Evolutionary conservation across 2,113 vertebrate genomes (phyloP).

Genomic region (Salvelinus fontinalis): DNA sequence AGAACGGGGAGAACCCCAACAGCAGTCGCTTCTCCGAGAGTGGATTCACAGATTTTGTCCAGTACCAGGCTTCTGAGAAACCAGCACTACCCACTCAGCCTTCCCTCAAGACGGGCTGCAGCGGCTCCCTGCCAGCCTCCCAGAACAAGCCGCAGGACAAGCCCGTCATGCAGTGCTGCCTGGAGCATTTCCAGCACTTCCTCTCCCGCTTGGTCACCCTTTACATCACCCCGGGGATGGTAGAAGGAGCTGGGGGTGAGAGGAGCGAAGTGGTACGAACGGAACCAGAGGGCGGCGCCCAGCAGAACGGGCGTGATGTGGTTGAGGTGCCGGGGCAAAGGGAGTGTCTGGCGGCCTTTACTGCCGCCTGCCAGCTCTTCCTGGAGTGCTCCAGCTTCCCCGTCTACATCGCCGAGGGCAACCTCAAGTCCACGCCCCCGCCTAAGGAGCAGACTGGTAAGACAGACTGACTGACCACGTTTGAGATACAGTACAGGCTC

Average conservation of each 20-base stretch:
- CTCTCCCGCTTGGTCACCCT: slow-evolving; percentile 88
- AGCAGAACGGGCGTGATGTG: slow-evolving; percentile 33
- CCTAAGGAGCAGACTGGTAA: slow-evolving; percentile 79
- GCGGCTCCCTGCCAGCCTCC: slow-evolving; percentile 55
- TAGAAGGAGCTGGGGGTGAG: slow-evolving; percentile 62
- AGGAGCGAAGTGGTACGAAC: slow-evolving; percentile 51
- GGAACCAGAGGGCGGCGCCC: slow-evolving; percentile 40
- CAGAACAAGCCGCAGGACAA: slow-evolving; percentile 81
- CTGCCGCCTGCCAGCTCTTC: slow-evolving; percentile 95
- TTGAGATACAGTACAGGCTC: background rate
- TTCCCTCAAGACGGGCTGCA: slow-evolving; percentile 52
- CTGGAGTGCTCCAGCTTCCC: slow-evolving; percentile 98
- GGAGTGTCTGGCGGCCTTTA: slow-evolving; percentile 87
- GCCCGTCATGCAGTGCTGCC: slow-evolving; percentile 95
- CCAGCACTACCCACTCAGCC: slow-evolving; percentile 63
- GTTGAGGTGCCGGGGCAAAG: slow-evolving; percentile 59
- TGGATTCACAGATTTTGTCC: slow-evolving; percentile 94
- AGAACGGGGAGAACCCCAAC: slow-evolving; percentile 82
- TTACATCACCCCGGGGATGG: slow-evolving; percentile 78
- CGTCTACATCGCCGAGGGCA: slow-evolving; percentile 95
- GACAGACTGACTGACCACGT: slow-evolving; percentile 8
- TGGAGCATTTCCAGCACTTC: slow-evolving; percentile 95
- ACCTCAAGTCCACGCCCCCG: slow-evolving; percentile 81
- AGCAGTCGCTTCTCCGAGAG: slow-evolving; percentile 85
- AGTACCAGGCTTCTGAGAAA: slow-evolving; percentile 84